These are phyloP conservation scores for Eupithecia vulgata DNA, from an alignment of 2,888 invertebrate genomes.

Conservation along the genomic window DNA sequence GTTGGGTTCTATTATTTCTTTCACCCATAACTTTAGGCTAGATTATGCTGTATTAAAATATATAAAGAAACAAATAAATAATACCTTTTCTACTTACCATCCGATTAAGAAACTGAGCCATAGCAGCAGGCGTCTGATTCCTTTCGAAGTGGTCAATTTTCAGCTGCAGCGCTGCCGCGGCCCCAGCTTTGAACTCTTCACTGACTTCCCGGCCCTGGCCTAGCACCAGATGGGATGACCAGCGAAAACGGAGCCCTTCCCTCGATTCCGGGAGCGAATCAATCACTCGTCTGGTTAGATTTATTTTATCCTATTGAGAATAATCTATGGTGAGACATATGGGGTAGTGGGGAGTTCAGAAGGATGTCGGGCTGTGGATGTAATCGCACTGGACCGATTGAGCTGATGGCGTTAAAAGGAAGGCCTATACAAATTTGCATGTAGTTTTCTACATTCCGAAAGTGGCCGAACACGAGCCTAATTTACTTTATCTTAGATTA, in stretches of 20 bases:
- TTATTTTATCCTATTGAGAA: constrained; percentile 60
- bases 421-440: too few species aligned
- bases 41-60: too few species aligned
- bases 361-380: background rate
- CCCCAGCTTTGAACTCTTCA: constrained; percentile 48
- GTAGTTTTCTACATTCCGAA: too few species aligned
- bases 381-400: background rate
- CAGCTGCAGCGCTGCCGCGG: constrained; percentile 55
- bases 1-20: too few species aligned
- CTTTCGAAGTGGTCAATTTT: constrained; percentile 57
- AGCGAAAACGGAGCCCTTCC: constrained; percentile 62
- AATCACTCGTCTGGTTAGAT: constrained; percentile 57
- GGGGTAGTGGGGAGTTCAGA: background rate
- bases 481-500: too few species aligned
- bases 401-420: background rate
- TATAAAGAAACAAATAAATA: too few species aligned
- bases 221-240: constrained; percentile 65
- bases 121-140: constrained; percentile 55
- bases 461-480: too few species aligned
- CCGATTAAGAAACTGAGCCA: constrained; percentile 60
- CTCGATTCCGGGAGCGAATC: constrained; percentile 60
- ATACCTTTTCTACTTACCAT: constrained; percentile 56
- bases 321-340: background rate
- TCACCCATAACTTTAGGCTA: too few species aligned
- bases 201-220: constrained; percentile 49